phyloP scores from a whole-genome alignment of 2,888 invertebrate genomes.

The Tetheella fluctuosa region DNA sequence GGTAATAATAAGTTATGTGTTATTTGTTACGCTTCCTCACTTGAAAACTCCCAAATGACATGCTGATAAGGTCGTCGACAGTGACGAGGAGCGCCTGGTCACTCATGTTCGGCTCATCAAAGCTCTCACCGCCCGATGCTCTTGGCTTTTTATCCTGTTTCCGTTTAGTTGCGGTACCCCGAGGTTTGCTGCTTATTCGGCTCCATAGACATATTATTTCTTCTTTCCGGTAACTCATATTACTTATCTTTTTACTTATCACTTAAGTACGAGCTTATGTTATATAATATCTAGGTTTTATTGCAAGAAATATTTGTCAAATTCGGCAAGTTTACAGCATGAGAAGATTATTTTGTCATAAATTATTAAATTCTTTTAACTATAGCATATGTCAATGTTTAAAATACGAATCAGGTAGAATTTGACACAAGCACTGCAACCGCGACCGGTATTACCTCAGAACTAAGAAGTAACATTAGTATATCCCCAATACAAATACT shows the following conservation, averaged over 20 bases:
- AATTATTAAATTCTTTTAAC: background rate
- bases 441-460: too few relatives aligned
- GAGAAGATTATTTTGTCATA: background rate
- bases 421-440: too few relatives aligned
- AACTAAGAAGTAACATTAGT: too few relatives aligned
- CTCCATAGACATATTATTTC: too few relatives aligned
- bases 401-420: background rate
- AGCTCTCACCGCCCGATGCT: too few relatives aligned
- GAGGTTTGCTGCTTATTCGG: too few relatives aligned
- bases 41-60: conserved; percentile 50
- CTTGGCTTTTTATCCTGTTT: background rate
- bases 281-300: background rate
- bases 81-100: conserved; percentile 57
- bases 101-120: conserved; percentile 47
- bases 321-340: background rate
- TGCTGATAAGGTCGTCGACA: conserved; percentile 65
- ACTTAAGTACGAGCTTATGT: background rate
- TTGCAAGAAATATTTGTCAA: background rate
- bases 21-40: too few relatives aligned
- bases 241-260: background rate
- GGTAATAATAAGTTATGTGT: too few relatives aligned
- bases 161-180: background rate
- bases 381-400: background rate
- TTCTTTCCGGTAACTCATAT: background rate
- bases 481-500: too few relatives aligned